Evolutionary conservation across 2,888 invertebrate species (phyloP).

Genomic region (Dendrolimus pini): DNA sequence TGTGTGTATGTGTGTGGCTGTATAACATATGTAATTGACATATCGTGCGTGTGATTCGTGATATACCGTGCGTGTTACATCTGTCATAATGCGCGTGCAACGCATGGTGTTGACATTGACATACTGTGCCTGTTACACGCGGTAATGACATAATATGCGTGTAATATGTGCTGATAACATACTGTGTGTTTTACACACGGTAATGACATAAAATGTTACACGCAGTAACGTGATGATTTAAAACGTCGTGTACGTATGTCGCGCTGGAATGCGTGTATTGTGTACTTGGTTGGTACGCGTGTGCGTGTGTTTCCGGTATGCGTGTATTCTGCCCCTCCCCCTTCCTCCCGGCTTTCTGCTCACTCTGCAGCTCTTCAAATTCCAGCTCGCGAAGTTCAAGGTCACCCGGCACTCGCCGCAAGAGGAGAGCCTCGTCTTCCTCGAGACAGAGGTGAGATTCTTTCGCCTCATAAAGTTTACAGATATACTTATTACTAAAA

Average conservation of each 20-base stretch:
- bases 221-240: too few relatives aligned
- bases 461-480: conserved; percentile 2
- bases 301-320: conserved; percentile 17
- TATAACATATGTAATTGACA: conserved; percentile 9
- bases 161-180: too few relatives aligned
- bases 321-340: conserved; percentile 29
- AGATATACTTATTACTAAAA: neutral
- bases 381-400: conserved; percentile 74
- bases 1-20: conserved; percentile 16
- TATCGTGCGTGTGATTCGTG: conserved; percentile 2
- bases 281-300: conserved; percentile 9
- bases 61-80: neutral
- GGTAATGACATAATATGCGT: too few relatives aligned
- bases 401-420: conserved; percentile 56
- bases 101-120: too few relatives aligned
- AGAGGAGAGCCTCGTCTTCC: conserved; percentile 61
- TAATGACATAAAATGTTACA: too few relatives aligned
- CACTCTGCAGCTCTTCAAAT: conserved; percentile 74
- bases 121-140: too few relatives aligned
- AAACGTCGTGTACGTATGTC: conserved; percentile 15
- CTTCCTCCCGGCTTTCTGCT: conserved; percentile 41
- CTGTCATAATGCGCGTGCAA: too few relatives aligned
- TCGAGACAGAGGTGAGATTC: conserved; percentile 61
- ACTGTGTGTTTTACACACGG: too few relatives aligned
- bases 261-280: conserved; percentile 17